Evolutionary conservation across 2,797 vertebrate species (phyloP), one percentile per base, ranked within the genome.

Genomic region (Lycodopsis pacificus): DNA sequence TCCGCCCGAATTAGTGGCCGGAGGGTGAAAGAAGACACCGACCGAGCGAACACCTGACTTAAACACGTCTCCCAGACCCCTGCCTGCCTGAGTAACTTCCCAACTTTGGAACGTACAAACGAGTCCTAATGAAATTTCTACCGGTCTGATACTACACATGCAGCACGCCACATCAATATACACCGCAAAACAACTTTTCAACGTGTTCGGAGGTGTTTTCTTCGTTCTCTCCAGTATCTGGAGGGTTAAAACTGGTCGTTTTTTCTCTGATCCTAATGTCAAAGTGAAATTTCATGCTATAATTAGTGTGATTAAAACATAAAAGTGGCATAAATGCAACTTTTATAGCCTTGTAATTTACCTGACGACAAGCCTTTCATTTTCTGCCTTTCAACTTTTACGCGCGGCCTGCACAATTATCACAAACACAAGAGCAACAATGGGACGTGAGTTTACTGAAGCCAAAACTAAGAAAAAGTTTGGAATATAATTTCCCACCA

Each of bases 11-110:
- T 94, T 89, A 92, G 88, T 87, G 87, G 90, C 94, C 92, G 83
- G 85, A 83, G 22, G 92, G 84, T 93, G 94, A 94, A 95, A 95
- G 91, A 81, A 91, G 93, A 96, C 94, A 95, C 94, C 91, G 57
- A 76, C 46, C 73, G 58, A 5, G 48, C 22, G 34, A 91, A 68
- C 93, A 94, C 92, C 91, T 93, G 92, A 93, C 93, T 80, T 30
- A 57, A 76, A 84, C 79, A 80, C 72, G 81, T 90, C 88, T 88
- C 65, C 42, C 58, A 38, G 17, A 40, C 70, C 61, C 54, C 79
- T 54, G 79, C 12, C 71, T 70, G 83, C 30, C 42, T 76, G 77
- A 53, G 73, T 80, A 15, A 79, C 76, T 70, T 69, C 56, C 77
- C 75, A 77, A 87, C 78, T 83, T 76, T 81, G 64, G 81, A 74